phyloP scores from a whole-genome alignment of 2,888 invertebrate genomes.

The Caenorhabditis drosophilae region DNA sequence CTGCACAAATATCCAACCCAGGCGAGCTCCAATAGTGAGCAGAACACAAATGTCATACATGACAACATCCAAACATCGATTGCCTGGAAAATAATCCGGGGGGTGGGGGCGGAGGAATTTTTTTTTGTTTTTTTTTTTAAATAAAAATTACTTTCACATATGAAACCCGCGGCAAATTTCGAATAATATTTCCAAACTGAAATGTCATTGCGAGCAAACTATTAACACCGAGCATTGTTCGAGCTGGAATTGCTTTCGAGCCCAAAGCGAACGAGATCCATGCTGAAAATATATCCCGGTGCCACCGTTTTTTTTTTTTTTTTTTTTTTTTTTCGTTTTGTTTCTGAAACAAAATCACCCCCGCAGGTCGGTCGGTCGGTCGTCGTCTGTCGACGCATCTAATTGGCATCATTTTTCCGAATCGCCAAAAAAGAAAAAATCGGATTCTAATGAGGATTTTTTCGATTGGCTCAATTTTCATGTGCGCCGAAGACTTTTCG shows the following conservation, averaged over 20 bases:
- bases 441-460: too few relatives aligned
- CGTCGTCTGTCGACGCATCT: too few relatives aligned
- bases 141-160: conserved; percentile 68
- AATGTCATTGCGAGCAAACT: conserved; percentile 66
- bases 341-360: too few relatives aligned
- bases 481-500: too few relatives aligned
- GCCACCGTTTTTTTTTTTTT: too few relatives aligned
- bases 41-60: conserved; percentile 69
- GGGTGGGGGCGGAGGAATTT: too few relatives aligned
- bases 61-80: conserved; percentile 68
- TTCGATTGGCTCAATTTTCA: too few relatives aligned
- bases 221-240: conserved; percentile 69
- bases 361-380: too few relatives aligned
- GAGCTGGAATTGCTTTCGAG: conserved; percentile 66
- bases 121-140: neutral
- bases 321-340: too few relatives aligned
- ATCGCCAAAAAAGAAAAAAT: neutral
- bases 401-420: conserved; percentile 7
- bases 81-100: conserved; percentile 47
- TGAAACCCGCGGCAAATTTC: conserved; percentile 67
- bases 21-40: conserved; percentile 67
- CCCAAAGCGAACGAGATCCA: conserved; percentile 69
- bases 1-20: conserved; percentile 66
- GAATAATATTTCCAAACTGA: conserved; percentile 68
- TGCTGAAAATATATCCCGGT: conserved; percentile 62